Conservation (phyloP, 1,140 invertebrate genomes). For the Apis laboriosa region DNA sequence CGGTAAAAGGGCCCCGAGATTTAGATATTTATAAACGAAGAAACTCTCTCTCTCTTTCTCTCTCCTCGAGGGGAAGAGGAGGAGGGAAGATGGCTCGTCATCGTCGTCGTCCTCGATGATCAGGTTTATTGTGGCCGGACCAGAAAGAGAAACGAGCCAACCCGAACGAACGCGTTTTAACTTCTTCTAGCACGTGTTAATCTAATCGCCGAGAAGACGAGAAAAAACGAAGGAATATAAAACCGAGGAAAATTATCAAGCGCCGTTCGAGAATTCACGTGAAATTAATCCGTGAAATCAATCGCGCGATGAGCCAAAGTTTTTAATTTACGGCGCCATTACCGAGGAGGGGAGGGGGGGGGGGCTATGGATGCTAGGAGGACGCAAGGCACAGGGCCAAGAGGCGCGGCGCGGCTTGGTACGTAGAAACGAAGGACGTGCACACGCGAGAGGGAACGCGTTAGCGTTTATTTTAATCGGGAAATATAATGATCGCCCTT, state of each 20-base stretch:
- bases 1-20: constrained; percentile 70
- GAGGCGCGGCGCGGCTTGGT: constrained; percentile 39
- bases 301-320: constrained; percentile 52
- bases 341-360: background rate
- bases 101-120: constrained; percentile 54
- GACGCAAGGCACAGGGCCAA: constrained; percentile 58
- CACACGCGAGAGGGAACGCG: constrained; percentile 23
- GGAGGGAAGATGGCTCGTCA: constrained; percentile 33
- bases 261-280: constrained; percentile 5
- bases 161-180: constrained; percentile 36
- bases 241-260: background rate
- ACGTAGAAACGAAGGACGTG: constrained; percentile 28
- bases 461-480: constrained; percentile 66
- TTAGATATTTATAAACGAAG: constrained; percentile 77
- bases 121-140: constrained; percentile 58
- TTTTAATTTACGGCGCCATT: constrained; percentile 56
- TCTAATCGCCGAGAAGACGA: background rate
- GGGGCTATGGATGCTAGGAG: background rate
- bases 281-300: constrained; percentile 37
- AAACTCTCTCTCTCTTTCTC: background rate
- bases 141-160: constrained; percentile 38
- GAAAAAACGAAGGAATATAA: constrained; percentile 1
- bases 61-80: background rate
- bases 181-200: constrained; percentile 1
- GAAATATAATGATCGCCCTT: constrained; percentile 64